Evolutionary conservation across 2,888 invertebrate genomes (phyloP).

Genomic region (Melanophora roralis): DNA sequence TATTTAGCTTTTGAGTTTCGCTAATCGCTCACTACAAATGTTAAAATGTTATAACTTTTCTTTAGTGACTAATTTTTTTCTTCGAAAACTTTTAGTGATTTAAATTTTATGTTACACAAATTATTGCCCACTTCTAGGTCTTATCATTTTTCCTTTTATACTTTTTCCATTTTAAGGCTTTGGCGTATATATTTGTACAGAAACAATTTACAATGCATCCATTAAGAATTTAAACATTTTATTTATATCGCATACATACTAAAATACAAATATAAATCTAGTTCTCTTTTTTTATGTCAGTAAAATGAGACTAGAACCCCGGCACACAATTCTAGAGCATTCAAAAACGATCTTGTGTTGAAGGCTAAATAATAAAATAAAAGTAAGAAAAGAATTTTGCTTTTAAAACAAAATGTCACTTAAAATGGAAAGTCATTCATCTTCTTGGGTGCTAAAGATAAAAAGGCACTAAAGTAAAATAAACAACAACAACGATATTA

Average conservation of each 20-base stretch:
- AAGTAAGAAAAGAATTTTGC: constrained; percentile 46
- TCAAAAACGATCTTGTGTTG: background rate
- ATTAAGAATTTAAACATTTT: constrained; percentile 61
- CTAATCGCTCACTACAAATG: background rate
- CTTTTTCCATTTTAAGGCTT: background rate
- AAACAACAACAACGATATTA: constrained; percentile 13
- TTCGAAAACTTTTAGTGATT: background rate
- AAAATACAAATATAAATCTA: constrained; percentile 49
- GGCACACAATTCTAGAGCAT: constrained; percentile 5
- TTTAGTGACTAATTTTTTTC: constrained; percentile 14
- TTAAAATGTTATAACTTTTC: constrained; percentile 13
- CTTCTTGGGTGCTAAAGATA: constrained; percentile 65
- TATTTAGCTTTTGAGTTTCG: too few relatives aligned
- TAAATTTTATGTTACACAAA: constrained; percentile 14
- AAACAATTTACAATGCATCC: constrained; percentile 45
- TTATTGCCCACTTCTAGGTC: constrained; percentile 55
- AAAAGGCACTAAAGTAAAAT: constrained; percentile 51
- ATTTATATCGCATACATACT: constrained; percentile 50
- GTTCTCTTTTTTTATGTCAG: constrained; percentile 53
- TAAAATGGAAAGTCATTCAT: constrained; percentile 72
- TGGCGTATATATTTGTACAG: constrained; percentile 9
- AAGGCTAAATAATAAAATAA: constrained; percentile 3
- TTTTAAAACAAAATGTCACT: constrained; percentile 68
- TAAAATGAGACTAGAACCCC: constrained; percentile 52
- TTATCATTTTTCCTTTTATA: constrained; percentile 56